Base-by-base conservation (phyloP, 1,140 invertebrate species). In the Rhopalosiphum maidis region DNA sequence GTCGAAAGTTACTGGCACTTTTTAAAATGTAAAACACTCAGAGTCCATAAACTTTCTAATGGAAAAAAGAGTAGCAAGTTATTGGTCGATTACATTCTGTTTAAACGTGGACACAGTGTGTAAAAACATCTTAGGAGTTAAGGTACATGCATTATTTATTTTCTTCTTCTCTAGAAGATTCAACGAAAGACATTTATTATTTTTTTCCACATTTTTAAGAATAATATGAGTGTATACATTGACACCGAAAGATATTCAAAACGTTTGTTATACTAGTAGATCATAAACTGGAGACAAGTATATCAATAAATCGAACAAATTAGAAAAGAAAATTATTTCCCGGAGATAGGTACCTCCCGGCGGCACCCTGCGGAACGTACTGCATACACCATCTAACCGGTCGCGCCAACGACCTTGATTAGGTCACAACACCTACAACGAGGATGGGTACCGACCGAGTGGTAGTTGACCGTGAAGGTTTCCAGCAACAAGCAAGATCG, bases 341-440 rank as follows among this genome's bases (percentile, higher is more conserved):
- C 41, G 37, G 54, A 90, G 89, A 23, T 21, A 48, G 46, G 8
- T n/a, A 89, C 51, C 48, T n/a, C 30, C 6, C n/a, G 9, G 90
- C 68, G 21, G 90, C 90, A 83, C 90, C 90, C 43, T 35, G 37
- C 21, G 46, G 68, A 83, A 48, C 90, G 18, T 30, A 37, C 48
- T 8, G 43, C 37, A 30, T 23, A 25, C 48, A 51, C 77, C n/a
- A 51, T 21, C 77, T 51, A 41, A 83, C 77, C 77, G 48, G 46
- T 83, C 82, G 91, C 55, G 77, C 91, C 37, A 82, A 83, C 91
- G 91, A 54, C 91, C 91, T 93, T 93, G 91, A 93, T 93, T 93
- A 93, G 91, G 91, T 93, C 91, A 93, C 91, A 93, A 85, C 82
- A 86, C 91, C 68, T 85, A 93, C 82, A 48, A 51, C 68, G 82